A percentile compares a stretch with the other conserved stretches of the same genome.
These are phyloP conservation scores for Tupiocoris notatus DNA, from an alignment of 2,888 invertebrate species.

Conservation along the genomic window DNA sequence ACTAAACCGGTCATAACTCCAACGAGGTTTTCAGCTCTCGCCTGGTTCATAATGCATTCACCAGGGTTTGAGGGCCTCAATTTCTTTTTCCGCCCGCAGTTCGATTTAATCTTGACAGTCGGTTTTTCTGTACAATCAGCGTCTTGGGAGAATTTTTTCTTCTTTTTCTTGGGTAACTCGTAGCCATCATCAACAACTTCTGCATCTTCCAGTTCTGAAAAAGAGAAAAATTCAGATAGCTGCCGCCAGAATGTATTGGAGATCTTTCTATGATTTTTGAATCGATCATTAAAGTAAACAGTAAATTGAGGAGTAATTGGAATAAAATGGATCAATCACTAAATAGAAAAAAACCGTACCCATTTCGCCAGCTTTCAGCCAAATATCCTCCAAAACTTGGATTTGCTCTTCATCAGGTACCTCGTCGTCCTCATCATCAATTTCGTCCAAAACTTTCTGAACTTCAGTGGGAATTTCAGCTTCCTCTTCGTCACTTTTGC, in stretches of 20 bases:
- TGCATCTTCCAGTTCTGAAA: conserved; percentile 58
- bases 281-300: too few species aligned
- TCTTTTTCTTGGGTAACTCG: conserved; percentile 56
- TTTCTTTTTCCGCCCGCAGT: neutral
- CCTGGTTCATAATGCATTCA: neutral
- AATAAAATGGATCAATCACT: too few species aligned
- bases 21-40: neutral
- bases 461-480: conserved; percentile 60
- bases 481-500: conserved; percentile 47
- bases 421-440: conserved; percentile 55
- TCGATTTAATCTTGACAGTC: neutral
- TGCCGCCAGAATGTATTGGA: too few species aligned
- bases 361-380: conserved; percentile 77
- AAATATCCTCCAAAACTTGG: conserved; percentile 74
- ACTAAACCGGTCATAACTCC: neutral
- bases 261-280: too few species aligned
- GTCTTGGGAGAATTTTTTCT: conserved; percentile 51
- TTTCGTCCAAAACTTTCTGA: conserved; percentile 60
- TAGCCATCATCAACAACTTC: conserved; percentile 59
- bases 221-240: neutral
- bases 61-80: neutral
- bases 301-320: too few species aligned
- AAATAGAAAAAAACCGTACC: too few species aligned
- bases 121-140: conserved; percentile 1
- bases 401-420: conserved; percentile 68